Evolutionary conservation across 2,797 vertebrate genomes (phyloP), one percentile per base, ranked within the genome.

Genomic region (Myotis planiceps): DNA sequence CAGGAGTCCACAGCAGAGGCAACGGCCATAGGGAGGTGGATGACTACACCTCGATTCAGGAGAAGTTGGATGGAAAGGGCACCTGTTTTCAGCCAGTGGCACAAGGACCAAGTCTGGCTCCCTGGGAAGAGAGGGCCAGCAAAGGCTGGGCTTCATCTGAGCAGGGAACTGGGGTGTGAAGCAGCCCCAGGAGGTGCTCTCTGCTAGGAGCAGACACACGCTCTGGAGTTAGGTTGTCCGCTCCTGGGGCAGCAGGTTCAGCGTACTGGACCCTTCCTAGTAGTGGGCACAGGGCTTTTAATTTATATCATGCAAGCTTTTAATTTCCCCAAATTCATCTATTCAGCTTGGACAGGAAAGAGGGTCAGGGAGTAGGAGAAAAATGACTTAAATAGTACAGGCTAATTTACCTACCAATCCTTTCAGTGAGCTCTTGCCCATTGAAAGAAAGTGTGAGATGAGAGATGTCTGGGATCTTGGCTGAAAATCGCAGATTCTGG

Each of bases 61-160:
- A 88, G 81, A 92, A 72, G 19, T 9, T 39, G 65, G 19, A 55
- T 81, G 63, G 86, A 55, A 79, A 60, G 39, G n/a, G 13, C 6
- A 37, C 29, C 47, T 1, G 3, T 39, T 79, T 79, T 89, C 5
- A 87, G 42, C 39, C 39, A 65, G 47, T 14, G 4, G 47, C 65
- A 25, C 10, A n/a, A 81, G 88, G 66, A 66, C 34, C 9, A 51
- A 37, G 34, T 69, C 47, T 69, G 49, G 13, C 49, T 78, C 29
- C 10, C 21, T 47, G 7, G 32, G 42, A 84, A 74, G 65, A 65
- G 60, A 18, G 55, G 34, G 18, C 9, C 60, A 49, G 23, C 29
- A 27, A 25, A 72, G 34, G 8, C 47, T 23, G 9, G 47, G 37
- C 81, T 37, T 58, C 5, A 23, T 12, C 0, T 68, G 60, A 47